These are phyloP conservation scores for Cotesia chilonis DNA, from an alignment of 1,140 invertebrate genomes.

Conservation along the genomic window DNA sequence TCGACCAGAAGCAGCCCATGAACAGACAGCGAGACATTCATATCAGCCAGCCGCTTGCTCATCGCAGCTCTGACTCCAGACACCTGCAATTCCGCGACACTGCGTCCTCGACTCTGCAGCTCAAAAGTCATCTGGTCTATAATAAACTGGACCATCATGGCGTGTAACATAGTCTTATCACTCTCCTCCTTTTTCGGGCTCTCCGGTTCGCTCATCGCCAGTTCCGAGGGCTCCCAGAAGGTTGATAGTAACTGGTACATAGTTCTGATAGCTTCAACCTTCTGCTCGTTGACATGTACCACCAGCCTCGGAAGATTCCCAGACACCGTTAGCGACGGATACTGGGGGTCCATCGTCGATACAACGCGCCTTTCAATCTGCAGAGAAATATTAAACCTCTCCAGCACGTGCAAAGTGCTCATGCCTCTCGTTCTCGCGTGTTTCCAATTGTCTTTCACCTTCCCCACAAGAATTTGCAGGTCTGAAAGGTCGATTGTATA, in stretches of 20 bases:
- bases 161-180: conserved; percentile 68
- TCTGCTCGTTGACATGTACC: conserved; percentile 89
- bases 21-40: conserved; percentile 83
- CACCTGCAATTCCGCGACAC: conserved; percentile 90
- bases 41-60: conserved; percentile 76
- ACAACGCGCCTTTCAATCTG: conserved; percentile 82
- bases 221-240: conserved; percentile 37
- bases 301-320: conserved; percentile 87
- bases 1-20: conserved; percentile 92
- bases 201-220: conserved; percentile 60
- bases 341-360: conserved; percentile 83
- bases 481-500: conserved; percentile 86
- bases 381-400: conserved; percentile 89
- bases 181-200: conserved; percentile 58
- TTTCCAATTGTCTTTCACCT: conserved; percentile 89
- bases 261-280: conserved; percentile 74
- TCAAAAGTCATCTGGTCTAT: conserved; percentile 90
- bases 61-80: conserved; percentile 83
- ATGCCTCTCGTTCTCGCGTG: conserved; percentile 84
- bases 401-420: conserved; percentile 85
- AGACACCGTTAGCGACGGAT: conserved; percentile 82
- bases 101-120: conserved; percentile 82
- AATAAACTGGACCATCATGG: conserved; percentile 86
- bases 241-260: conserved; percentile 62
- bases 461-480: conserved; percentile 87